phyloP scores from a whole-genome alignment of 2,113 vertebrate species.

The Ciconia maguari region DNA sequence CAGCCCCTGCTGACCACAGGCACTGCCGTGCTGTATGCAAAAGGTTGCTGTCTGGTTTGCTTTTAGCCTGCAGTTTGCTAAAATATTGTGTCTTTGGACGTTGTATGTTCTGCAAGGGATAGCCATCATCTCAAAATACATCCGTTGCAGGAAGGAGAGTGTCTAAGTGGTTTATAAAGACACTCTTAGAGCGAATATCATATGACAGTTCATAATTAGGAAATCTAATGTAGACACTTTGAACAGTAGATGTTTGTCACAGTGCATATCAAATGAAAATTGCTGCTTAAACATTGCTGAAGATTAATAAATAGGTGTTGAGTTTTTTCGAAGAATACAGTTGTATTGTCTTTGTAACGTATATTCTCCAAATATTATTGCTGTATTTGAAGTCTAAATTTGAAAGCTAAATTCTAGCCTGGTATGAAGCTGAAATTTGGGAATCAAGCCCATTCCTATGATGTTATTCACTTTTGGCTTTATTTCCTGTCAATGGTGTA shows the following conservation, averaged over 20 bases:
- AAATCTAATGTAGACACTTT: neutral
- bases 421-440: neutral
- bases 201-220: neutral
- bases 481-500: neutral
- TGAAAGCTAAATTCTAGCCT: neutral
- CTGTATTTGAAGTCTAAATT: neutral
- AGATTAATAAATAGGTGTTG: neutral
- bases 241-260: neutral
- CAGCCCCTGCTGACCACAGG: neutral
- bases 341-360: neutral
- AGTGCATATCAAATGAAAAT: neutral
- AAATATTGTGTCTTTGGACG: fast-evolving
- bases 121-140: neutral
- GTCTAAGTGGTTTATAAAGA: neutral
- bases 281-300: neutral
- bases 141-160: neutral
- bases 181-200: neutral
- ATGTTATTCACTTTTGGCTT: neutral
- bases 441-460: neutral
- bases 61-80: neutral
- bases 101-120: neutral
- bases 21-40: neutral
- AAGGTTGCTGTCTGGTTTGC: neutral
- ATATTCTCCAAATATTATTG: neutral
- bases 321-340: neutral